Evolutionary conservation across 1,140 invertebrate genomes (phyloP), one percentile per base, ranked within the genome.

Genomic region (Drosophila subobscura): DNA sequence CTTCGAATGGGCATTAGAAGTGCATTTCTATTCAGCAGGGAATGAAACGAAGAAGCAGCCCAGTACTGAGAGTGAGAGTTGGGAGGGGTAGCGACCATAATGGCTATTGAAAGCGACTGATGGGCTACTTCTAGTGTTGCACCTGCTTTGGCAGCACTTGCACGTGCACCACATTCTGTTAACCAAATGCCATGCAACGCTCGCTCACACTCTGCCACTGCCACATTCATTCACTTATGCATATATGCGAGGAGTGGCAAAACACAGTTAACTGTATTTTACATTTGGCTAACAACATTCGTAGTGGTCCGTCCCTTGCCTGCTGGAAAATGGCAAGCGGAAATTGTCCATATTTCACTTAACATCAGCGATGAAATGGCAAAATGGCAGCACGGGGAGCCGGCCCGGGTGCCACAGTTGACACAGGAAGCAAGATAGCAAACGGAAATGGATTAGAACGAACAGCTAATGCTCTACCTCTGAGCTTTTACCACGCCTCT

Each of bases 341-440:
- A 75, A 84, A 80, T 88, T 81, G 74, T 83, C 71, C 78, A 86
- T 86, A 86, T 86, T 86, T 88, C 83, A 86, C 78, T 88, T 83
- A 88, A 63, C 68, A 77, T 85, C 61, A 72, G 54, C 68, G 78
- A 59, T 88, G 61, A 88, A 86, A 86, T 78, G 77, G 77, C 77
- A 81, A 68, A 61, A 52, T 47, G 46, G 7, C 5, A 3, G 7
- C 2, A 8, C 8, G 29, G 8, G 16, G 16, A 20, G 16, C 16
- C 16, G 16, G 3, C 12, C 1, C 10, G 33, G 33, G 8, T 33
- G 33, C 10, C 33, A 37, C 10, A 12, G 33, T 37, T 37, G 33
- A 37, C 33, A 37, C 33, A 12, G 33, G 33, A 37, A 37, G 4
- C 33, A 12, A 37, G 33, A 37, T 37, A 12, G 33, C 33, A 37